Evolutionary conservation across 2,888 invertebrate genomes (phyloP).

Genomic region (Seladonia tumulorum): DNA sequence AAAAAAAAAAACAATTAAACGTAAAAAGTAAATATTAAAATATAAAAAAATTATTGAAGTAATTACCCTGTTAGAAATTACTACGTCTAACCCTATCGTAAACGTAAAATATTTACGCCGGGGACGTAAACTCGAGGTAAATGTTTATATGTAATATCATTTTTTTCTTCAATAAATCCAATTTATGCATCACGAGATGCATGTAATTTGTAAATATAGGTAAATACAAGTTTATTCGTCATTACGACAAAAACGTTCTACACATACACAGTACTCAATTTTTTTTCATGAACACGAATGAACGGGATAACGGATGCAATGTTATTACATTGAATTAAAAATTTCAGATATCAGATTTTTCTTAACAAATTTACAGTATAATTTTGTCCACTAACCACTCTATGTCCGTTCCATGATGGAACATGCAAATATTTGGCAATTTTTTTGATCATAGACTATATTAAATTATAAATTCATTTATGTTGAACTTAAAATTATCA

Average conservation of each 20-base stretch:
- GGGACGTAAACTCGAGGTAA: slow-evolving; percentile 63
- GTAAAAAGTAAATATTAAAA: slow-evolving; percentile 11
- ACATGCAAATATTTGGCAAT: slow-evolving; percentile 55
- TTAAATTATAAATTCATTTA: slow-evolving; percentile 55
- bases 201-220: slow-evolving; percentile 62
- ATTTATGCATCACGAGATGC: slow-evolving; percentile 47
- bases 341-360: slow-evolving; percentile 67
- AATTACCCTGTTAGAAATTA: slow-evolving; percentile 63
- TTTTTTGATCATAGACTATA: slow-evolving; percentile 44
- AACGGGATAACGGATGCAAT: slow-evolving; percentile 67
- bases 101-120: slow-evolving; percentile 46
- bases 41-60: slow-evolving; percentile 37
- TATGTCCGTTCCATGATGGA: slow-evolving; percentile 38
- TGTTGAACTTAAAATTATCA: slow-evolving; percentile 72
- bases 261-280: slow-evolving; percentile 66
- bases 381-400: slow-evolving; percentile 51
- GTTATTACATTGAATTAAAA: slow-evolving; percentile 61
- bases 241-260: slow-evolving; percentile 63
- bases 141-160: slow-evolving; percentile 52
- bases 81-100: slow-evolving; percentile 44
- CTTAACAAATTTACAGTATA: slow-evolving; percentile 61
- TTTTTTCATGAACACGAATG: slow-evolving; percentile 66
- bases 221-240: slow-evolving; percentile 68
- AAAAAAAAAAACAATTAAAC: slow-evolving; percentile 26
- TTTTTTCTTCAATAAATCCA: slow-evolving; percentile 45